Evolutionary conservation across 1,140 invertebrate genomes (phyloP), one percentile per base, ranked within the genome.

Genomic region (Trichonephila inaurata): DNA sequence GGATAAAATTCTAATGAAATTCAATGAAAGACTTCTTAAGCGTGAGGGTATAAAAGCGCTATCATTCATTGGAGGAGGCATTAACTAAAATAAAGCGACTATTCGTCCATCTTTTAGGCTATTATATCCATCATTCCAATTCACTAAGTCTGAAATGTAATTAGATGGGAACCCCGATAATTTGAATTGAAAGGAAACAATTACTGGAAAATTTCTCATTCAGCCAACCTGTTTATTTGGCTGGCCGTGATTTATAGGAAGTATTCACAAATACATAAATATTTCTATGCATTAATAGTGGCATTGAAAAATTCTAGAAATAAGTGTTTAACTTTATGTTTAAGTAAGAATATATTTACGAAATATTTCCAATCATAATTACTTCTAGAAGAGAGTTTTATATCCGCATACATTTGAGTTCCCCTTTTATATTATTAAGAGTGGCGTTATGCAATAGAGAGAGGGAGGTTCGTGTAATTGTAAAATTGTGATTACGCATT

Each of bases 151-250:
- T 33, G 72, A 77, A 77, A 77, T 77, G 28, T 77, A 77, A 77
- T 77, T 77, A 77, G 28, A 77, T 77, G 18, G 72, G 72, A 77
- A 33, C 72, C 19, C 72, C 72, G 72, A 77, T 77, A 77, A 77
- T 77, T 77, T 77, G 72, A 77, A 77, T 77, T 77, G 72, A 77
- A 77, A 28, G 33, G 72, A 77, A 28, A 28, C 72, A 77, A 77
- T 77, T 77, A 77, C 72, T 77, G 72, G 72, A 77, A 77, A 33
- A 28, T 77, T 77, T 77, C 66, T 69, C 28, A 24, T 28, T 28
- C 28, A 33, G 18, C 28, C 72, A 28, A 77, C 72, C 72, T 77
- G 72, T 77, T 77, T 40, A 28, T 77, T 77, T 28, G 72, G 33
- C 14, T 77, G 28, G 14, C 28, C 28, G 18, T 77, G 72, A 77